phyloP scores from a whole-genome alignment of 2,888 invertebrate genomes.

The Seladonia tumulorum region DNA sequence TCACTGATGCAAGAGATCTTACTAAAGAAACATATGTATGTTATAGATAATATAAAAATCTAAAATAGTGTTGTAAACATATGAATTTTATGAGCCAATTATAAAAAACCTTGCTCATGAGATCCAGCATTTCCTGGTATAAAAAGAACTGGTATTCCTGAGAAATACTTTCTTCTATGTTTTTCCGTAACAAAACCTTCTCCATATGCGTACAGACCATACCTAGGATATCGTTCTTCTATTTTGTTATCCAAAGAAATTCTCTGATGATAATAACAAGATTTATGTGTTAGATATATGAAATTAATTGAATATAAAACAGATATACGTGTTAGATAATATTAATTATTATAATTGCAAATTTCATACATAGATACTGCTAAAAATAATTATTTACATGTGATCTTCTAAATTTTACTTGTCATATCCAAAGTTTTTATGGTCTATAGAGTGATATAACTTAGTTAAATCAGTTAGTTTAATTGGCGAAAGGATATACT shows the following conservation, averaged over 20 bases:
- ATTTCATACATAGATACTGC: background rate
- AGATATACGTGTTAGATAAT: background rate
- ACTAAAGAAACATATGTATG: slow-evolving; percentile 84
- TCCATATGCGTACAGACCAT: slow-evolving; percentile 95
- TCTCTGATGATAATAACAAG: slow-evolving; percentile 85
- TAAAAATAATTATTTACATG: background rate
- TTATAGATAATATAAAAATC: slow-evolving; percentile 22
- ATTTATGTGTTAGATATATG: background rate
- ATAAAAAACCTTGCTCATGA: slow-evolving; percentile 90
- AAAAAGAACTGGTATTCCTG: slow-evolving; percentile 96
- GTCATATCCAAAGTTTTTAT: background rate
- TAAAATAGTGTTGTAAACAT: background rate
- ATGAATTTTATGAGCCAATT: background rate
- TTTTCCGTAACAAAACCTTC: slow-evolving; percentile 92
- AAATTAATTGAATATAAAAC: background rate
- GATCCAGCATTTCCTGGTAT: slow-evolving; percentile 98
- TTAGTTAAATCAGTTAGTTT: background rate
- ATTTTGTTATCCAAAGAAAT: slow-evolving; percentile 87
- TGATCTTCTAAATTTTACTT: background rate
- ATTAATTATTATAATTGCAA: background rate
- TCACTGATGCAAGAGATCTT: slow-evolving; percentile 96
- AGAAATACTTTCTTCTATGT: slow-evolving; percentile 90
- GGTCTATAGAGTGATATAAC: background rate
- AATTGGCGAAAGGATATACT: background rate
- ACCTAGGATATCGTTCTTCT: slow-evolving; percentile 89